Base-by-base conservation (phyloP, 2,113 vertebrate genomes). In the Nothocercus nigrocapillus region DNA sequence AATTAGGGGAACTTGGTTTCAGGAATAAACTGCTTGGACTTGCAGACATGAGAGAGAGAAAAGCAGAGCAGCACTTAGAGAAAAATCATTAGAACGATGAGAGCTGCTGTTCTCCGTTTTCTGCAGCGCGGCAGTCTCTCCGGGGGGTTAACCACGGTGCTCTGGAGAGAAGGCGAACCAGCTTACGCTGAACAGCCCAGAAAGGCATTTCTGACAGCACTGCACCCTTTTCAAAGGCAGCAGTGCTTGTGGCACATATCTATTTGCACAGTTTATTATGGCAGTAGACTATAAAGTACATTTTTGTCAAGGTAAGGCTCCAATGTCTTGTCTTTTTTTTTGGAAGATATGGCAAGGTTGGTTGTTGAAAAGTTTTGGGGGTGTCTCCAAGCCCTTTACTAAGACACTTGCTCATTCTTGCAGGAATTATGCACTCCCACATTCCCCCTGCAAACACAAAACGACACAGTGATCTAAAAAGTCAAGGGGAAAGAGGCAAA, bases 1-100 rank as follows among this genome's bases (percentile, higher is more conserved):
- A 95, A 90, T 92, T 62, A 93, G 19, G 78, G 30, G 78, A 94
- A 92, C 64, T 94, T 94, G 95, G 49, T 94, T 74, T 94, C 69
- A 85, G 51, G 47, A 93, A 51, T 75, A 82, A 94, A 54, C 92
- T 58, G 75, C 53, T 42, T 75, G 76, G 96, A 86, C 27, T 80
- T 92, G 84, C 63, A 80, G 76, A 95, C 53, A 77, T 6, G 77
- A 93, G 72, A 93, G 73, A 89, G 88, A 84, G 85, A 95, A 91
- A 76, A 42, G 62, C 20, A 75, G 85, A 82, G 53, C 69, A n/a
- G 40, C 94, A 21, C 81, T 96, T 44, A 56, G 84, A 51, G 49
- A 96, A 93, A 61, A 22, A 92, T 95, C 69, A 85, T 77, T 81
- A 91, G 64, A n/a, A 86, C 51, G 47, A 92, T 54, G 85, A 40